Evolutionary conservation across 1,140 invertebrate genomes (phyloP), one percentile per base, ranked within the genome.

Genomic region (Phymastichus coffea): DNA sequence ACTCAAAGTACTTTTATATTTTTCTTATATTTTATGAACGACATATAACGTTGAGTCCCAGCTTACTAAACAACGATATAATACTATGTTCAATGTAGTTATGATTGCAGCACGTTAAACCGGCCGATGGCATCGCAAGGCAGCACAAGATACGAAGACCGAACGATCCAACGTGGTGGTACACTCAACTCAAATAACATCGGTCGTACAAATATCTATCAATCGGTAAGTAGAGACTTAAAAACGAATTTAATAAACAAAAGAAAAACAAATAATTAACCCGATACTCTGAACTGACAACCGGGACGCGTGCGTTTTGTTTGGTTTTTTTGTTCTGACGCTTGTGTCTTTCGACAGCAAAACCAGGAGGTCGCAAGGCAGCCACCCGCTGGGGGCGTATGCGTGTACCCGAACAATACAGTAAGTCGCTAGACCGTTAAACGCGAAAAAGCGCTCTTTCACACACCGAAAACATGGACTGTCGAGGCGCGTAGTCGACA

Each of bases 51-150:
- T 61, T 66, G 68, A 77, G 72, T 74, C 74, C 74, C 51, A 44
- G 12, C 8, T 33, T 38, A 60, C 43, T 46, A 33, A 38, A 48
- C 23, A 19, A 20, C 28, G n/a, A n/a, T 20, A 37, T 19, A 35
- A 66, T 67, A 30, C 66, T 68, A 68, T 69, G 68, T 73, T 72
- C 52, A 73, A 67, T 65, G 22, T 55, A 80, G 78, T 68, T 80
- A 79, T 70, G 78, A 80, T 76, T 80, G 70, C 68, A 94, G 89
- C 78, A 98, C 95, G 48, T 83, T 98, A 46, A 95, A 93, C 80
- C 84, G 95, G 70, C 95, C 95, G 49, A 96, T 97, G 89, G 93
- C 93, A 28, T 94, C 92, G 66, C 94, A 96, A 75, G 92, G 93
- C 62, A 91, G 93, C 66, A 95, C 93, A 37, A 84, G 92, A 58